Percentiles rank a stretch among this genome's conserved stretches.
phyloP scores from a whole-genome alignment of 2,888 invertebrate genomes.

The Hypolimnas misippus region DNA sequence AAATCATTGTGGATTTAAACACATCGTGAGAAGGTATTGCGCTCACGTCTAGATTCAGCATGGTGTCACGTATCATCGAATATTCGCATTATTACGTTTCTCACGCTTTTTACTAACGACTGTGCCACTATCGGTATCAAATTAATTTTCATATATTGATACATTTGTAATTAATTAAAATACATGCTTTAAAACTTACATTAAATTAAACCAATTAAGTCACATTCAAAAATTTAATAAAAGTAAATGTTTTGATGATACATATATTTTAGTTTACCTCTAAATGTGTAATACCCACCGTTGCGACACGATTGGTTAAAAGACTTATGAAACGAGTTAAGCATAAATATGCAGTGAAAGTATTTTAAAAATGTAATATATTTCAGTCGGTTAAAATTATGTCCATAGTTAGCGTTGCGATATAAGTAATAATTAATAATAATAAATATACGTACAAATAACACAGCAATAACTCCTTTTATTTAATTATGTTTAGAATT shows the following conservation, averaged over 20 bases:
- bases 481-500: background rate
- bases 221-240: no score
- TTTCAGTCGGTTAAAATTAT: conserved; percentile 3
- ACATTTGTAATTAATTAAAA: no score
- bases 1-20: conserved; percentile 34
- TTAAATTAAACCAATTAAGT: no score
- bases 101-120: conserved; percentile 14
- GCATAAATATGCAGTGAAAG: conserved; percentile 32
- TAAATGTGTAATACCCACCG: conserved; percentile 6
- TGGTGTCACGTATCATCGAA: conserved; percentile 39
- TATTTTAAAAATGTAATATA: conserved; percentile 13
- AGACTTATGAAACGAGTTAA: conserved; percentile 21
- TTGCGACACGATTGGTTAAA: conserved; percentile 20
- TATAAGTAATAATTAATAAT: background rate
- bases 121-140: no score
- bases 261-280: conserved; percentile 3
- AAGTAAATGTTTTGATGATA: background rate
- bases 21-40: conserved; percentile 40
- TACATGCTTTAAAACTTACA: no score
- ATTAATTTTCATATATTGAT: no score
- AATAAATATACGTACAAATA: background rate
- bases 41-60: conserved; percentile 28
- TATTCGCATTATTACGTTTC: conserved; percentile 29
- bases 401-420: background rate
- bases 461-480: background rate